Evolutionary conservation across 53 echinoderm and acorn worm genomes (phyloP).

Genomic region (Apostichopus leukothele): DNA sequence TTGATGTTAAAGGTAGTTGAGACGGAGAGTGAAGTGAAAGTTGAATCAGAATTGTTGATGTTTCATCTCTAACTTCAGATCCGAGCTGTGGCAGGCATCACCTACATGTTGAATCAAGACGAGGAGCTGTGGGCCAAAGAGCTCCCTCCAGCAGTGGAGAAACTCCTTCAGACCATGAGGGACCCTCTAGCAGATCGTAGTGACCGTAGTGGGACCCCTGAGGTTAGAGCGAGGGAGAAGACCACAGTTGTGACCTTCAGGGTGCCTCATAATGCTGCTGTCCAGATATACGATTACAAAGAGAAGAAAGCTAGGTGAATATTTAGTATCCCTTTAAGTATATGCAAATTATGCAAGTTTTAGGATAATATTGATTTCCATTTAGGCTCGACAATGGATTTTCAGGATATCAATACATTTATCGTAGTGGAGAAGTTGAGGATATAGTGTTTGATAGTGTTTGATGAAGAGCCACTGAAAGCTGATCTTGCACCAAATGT

Average conservation of each 20-base stretch:
- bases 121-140: slow-evolving; percentile 99
- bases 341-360: no score
- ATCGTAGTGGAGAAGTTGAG: no score
- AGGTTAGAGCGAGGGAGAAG: slow-evolving; percentile 67
- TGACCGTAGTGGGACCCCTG: slow-evolving; percentile 58
- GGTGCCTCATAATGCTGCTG: slow-evolving; percentile 92
- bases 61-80: slow-evolving; percentile 53
- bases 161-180: slow-evolving; percentile 74
- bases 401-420: no score
- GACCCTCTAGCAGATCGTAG: slow-evolving; percentile 94
- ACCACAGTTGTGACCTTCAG: slow-evolving; percentile 77
- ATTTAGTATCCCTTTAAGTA: background rate
- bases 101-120: slow-evolving; percentile 98
- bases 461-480: no score
- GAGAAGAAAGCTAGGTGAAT: slow-evolving; percentile 96
- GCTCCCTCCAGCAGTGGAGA: slow-evolving; percentile 91
- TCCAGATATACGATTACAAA: slow-evolving; percentile 99
- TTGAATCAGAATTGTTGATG: no score
- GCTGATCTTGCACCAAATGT: no score
- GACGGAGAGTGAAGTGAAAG: no score
- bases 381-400: no score
- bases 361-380: no score
- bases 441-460: no score
- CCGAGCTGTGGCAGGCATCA: slow-evolving; percentile 81
- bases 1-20: no score